Percentiles rank a stretch among this genome's conserved stretches.
Evolutionary conservation across 2,113 vertebrate species (phyloP).

Genomic region (Phaethon lepturus): DNA sequence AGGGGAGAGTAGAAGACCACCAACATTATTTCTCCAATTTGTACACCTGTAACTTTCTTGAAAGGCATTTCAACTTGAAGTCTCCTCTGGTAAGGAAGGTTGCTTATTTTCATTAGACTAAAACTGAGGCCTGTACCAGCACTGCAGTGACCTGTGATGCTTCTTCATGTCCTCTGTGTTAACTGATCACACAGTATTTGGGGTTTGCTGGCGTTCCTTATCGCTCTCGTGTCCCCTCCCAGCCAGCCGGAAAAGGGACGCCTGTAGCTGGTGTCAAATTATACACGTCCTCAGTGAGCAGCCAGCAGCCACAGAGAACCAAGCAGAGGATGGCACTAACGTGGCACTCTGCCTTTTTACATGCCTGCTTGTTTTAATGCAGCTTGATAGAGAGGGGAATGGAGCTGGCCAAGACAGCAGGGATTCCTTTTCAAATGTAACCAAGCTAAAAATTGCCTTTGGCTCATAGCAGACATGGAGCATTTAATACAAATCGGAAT

Average conservation of each 20-base stretch:
- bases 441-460: constrained; percentile 63
- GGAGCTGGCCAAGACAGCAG: background rate
- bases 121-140: background rate
- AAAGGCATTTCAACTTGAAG: background rate
- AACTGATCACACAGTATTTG: background rate
- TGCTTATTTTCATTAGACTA: background rate
- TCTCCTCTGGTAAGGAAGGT: background rate
- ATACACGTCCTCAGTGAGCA: background rate
- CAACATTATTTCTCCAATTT: background rate
- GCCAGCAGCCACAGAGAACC: background rate
- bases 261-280: background rate
- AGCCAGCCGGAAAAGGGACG: background rate
- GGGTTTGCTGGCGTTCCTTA: background rate
- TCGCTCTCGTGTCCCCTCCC: accelerated
- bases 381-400: background rate
- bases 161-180: background rate
- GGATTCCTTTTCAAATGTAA: constrained; percentile 58
- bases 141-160: background rate
- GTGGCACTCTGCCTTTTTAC: background rate
- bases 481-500: background rate
- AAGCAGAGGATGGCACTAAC: background rate
- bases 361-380: constrained; percentile 34
- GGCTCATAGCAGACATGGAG: background rate
- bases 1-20: background rate
- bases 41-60: background rate